A percentile compares a stretch with the other conserved stretches of the same genome.
phyloP scores from a whole-genome alignment of 2,797 vertebrate species.

The Artibeus jamaicensis region DNA sequence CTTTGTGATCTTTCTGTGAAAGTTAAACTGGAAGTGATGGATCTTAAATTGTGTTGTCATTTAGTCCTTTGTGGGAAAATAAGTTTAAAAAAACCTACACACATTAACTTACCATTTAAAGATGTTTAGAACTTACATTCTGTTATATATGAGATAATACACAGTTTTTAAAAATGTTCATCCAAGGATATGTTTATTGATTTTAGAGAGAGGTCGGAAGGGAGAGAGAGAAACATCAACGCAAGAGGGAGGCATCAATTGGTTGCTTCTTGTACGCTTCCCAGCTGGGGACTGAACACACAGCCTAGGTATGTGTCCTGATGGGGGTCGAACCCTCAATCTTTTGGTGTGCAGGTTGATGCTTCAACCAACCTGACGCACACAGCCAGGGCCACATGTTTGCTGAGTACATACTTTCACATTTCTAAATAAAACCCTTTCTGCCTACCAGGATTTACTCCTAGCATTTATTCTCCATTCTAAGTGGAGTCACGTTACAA shows the following conservation, averaged over 20 bases:
- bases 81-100: neutral
- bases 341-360: neutral
- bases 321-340: neutral
- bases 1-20: neutral
- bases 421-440: neutral
- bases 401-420: neutral
- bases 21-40: neutral
- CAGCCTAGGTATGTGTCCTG: neutral
- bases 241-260: neutral
- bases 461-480: neutral
- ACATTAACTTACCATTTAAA: neutral
- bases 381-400: neutral
- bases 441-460: neutral
- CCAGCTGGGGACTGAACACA: neutral
- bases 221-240: neutral
- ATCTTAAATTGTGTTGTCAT: neutral
- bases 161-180: neutral
- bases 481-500: neutral
- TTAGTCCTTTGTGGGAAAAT: neutral
- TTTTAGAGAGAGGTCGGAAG: neutral
- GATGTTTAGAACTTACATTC: neutral
- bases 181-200: neutral
- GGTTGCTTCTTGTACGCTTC: neutral
- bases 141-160: neutral
- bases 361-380: neutral